phyloP scores from a whole-genome alignment of 2,888 invertebrate species.

The Anoplius nigerrimus region DNA sequence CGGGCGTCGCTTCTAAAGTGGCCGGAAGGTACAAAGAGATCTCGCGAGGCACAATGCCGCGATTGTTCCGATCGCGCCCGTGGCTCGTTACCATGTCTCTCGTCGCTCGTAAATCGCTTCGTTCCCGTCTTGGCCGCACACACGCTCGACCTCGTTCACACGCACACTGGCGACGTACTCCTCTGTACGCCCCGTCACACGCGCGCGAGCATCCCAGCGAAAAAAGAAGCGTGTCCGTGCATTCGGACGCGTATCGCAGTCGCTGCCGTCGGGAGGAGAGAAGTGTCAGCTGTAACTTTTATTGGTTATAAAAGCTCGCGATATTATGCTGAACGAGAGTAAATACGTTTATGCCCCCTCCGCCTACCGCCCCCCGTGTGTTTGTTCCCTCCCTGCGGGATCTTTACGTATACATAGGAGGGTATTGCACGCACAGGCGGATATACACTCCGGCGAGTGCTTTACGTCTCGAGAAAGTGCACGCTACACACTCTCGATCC shows the following conservation, averaged over 20 bases:
- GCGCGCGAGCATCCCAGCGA: conserved; percentile 17
- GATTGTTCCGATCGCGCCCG: conserved; percentile 47
- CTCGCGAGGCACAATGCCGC: conserved; percentile 42
- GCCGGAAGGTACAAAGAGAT: conserved; percentile 39
- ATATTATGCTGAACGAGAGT: conserved; percentile 68
- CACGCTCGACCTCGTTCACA: not conserved
- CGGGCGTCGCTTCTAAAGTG: conserved; percentile 15
- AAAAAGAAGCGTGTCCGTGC: conserved; percentile 41
- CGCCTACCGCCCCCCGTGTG: conserved; percentile 17
- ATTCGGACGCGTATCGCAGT: conserved; percentile 54
- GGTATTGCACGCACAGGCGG: too few species aligned
- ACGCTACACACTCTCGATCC: not conserved
- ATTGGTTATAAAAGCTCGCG: conserved; percentile 70
- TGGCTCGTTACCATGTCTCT: conserved; percentile 53
- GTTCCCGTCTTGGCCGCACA: conserved; percentile 27
- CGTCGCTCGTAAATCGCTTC: conserved; percentile 55
- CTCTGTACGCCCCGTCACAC: not conserved
- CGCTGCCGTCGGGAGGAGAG: conserved; percentile 48
- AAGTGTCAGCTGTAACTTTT: conserved; percentile 72
- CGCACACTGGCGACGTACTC: not conserved
- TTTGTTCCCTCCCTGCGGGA: conserved; percentile 18
- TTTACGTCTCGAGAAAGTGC: conserved; percentile 1
- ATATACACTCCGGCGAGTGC: conserved; percentile 2
- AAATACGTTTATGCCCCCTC: conserved; percentile 65
- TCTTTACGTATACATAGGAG: too few species aligned